phyloP scores from a whole-genome alignment of 1,140 invertebrate genomes.

The Procambarus virginalis region DNA sequence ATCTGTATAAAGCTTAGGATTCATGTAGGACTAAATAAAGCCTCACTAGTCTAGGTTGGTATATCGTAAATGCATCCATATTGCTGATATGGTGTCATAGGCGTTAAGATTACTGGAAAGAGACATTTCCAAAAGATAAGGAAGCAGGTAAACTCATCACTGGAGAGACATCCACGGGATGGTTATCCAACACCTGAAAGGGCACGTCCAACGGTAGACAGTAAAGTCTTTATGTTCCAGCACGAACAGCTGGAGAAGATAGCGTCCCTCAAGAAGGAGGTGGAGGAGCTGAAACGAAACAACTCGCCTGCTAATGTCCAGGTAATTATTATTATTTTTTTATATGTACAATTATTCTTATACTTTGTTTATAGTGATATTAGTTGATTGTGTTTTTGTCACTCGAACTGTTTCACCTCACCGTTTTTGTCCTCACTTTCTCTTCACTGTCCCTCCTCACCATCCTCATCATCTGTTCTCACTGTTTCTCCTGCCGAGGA shows the following conservation, averaged over 20 bases:
- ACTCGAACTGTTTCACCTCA: background rate
- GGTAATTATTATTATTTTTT: background rate
- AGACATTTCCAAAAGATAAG: no score
- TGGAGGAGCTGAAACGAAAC: slow-evolving; percentile 14
- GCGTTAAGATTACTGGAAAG: no score
- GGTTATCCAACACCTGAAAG: background rate
- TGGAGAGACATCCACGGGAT: background rate
- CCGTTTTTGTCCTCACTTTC: background rate
- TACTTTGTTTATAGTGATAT: background rate
- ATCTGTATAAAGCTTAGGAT: background rate
- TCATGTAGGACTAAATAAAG: no score
- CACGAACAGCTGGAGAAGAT: slow-evolving; percentile 37
- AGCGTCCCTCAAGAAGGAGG: background rate
- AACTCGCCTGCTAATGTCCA: background rate
- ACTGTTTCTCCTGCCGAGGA: background rate
- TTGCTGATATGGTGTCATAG: no score
- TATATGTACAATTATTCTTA: background rate
- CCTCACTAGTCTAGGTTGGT: no score
- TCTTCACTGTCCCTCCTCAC: background rate
- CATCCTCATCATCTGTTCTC: no score
- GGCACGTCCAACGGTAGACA: background rate
- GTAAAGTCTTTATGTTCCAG: background rate
- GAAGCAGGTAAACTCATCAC: background rate
- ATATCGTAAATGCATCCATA: no score
- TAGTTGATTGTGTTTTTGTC: background rate